These are phyloP conservation scores for Proctacanthus coquilletti DNA, from an alignment of 1,140 invertebrate genomes.

Conservation along the genomic window DNA sequence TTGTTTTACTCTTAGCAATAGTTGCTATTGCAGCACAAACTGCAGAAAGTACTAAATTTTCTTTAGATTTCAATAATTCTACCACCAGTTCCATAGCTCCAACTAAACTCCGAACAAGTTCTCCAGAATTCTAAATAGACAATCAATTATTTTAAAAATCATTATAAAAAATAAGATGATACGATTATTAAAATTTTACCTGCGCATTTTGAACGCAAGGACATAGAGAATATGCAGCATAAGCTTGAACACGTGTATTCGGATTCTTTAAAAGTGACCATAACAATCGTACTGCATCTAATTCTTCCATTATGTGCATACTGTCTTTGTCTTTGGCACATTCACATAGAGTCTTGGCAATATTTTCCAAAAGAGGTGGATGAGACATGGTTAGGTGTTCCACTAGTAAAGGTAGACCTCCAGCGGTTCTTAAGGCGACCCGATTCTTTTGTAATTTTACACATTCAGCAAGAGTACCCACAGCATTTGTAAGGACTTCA, in stretches of 20 bases:
- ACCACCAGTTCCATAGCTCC: slow-evolving; percentile 87
- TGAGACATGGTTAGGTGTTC: slow-evolving; percentile 64
- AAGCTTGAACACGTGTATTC: slow-evolving; percentile 63
- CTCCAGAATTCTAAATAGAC: slow-evolving; percentile 52
- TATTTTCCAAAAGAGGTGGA: slow-evolving; percentile 68
- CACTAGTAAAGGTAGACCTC: slow-evolving; percentile 66
- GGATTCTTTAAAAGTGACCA: slow-evolving; percentile 88
- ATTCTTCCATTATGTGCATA: slow-evolving; percentile 63
- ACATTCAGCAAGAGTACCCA: slow-evolving; percentile 75
- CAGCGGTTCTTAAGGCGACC: slow-evolving; percentile 41
- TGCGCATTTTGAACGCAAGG: slow-evolving; percentile 74
- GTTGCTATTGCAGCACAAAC: slow-evolving; percentile 80
- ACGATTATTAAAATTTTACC: slow-evolving; percentile 9
- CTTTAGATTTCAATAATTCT: slow-evolving; percentile 62
- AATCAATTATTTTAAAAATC: too few relatives aligned
- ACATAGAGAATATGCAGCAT: slow-evolving; percentile 79
- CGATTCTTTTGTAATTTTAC: slow-evolving; percentile 58
- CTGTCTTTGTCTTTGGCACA: slow-evolving; percentile 55
- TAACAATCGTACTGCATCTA: slow-evolving; percentile 79
- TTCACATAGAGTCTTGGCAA: slow-evolving; percentile 67
- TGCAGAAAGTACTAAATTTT: slow-evolving; percentile 64
- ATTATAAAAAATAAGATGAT: too few relatives aligned
- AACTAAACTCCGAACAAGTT: slow-evolving; percentile 84
- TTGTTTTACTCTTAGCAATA: slow-evolving; percentile 79
- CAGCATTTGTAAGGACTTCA: slow-evolving; percentile 75